A percentile compares a stretch with the other conserved stretches of the same genome.
Conservation (phyloP, 2,797 vertebrate species). For the Squalus acanthias region DNA sequence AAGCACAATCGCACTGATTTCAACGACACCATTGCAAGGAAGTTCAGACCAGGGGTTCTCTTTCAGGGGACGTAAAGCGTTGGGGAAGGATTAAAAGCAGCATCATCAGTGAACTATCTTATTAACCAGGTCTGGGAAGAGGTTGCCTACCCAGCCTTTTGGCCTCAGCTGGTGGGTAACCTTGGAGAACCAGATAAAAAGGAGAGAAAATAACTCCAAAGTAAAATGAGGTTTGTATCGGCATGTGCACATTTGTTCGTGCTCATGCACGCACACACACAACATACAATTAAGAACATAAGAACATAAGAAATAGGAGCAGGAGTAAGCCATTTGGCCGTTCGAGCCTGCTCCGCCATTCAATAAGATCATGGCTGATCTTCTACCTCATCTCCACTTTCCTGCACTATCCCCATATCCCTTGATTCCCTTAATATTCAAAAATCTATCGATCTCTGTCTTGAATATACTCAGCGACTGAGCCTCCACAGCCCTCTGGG, state of each 20-base stretch:
- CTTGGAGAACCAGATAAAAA: background rate
- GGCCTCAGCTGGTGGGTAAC: background rate
- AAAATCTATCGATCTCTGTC: no score
- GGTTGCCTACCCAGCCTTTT: background rate
- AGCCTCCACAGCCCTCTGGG: no score
- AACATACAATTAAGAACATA: background rate
- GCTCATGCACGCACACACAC: background rate
- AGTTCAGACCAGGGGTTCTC: background rate
- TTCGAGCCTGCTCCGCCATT: no score
- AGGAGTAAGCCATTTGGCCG: no score
- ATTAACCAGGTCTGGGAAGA: background rate
- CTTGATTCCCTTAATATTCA: no score
- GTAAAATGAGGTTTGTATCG: background rate
- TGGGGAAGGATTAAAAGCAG: background rate
- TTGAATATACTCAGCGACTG: no score
- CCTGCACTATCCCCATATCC: no score
- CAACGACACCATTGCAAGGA: background rate
- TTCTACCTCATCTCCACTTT: no score
- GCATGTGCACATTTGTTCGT: background rate
- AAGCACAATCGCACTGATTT: background rate
- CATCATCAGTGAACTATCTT: background rate
- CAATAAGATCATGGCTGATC: no score
- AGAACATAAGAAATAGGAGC: no score
- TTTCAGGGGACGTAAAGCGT: background rate
- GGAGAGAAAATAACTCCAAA: background rate